Evolutionary conservation across 1,140 invertebrate species (phyloP).

Genomic region (Diorhabda elongata): DNA sequence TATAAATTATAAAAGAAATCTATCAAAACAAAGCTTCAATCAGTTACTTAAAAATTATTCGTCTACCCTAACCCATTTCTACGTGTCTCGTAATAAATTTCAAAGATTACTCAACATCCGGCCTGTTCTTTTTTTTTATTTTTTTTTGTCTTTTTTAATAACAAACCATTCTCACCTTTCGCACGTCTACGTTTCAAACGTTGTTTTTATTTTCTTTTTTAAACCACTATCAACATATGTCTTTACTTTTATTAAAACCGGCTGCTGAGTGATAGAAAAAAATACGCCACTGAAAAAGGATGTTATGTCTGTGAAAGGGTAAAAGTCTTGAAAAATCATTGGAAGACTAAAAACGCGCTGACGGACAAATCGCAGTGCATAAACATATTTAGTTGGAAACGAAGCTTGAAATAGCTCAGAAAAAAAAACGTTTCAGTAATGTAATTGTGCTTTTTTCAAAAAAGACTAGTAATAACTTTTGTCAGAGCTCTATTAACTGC

Average conservation of each 20-base stretch:
- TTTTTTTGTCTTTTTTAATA: slow-evolving; percentile 1
- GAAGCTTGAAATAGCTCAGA: too few relatives aligned
- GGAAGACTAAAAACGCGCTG: slow-evolving; percentile 8
- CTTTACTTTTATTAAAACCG: slow-evolving; percentile 14
- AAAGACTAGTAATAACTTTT: too few relatives aligned
- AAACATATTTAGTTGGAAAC: background rate
- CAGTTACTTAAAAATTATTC: background rate
- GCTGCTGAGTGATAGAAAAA: slow-evolving; percentile 16
- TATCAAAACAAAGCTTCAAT: background rate
- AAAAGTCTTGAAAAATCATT: slow-evolving; percentile 12
- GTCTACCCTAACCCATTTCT: slow-evolving; percentile 5
- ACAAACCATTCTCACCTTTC: slow-evolving; percentile 22
- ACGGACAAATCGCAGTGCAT: slow-evolving; percentile 12
- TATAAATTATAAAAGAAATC: background rate
- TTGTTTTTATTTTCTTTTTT: slow-evolving; percentile 5
- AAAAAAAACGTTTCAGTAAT: too few relatives aligned
- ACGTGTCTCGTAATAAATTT: slow-evolving; percentile 16
- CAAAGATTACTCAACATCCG: slow-evolving; percentile 21
- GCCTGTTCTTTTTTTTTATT: slow-evolving; percentile 8
- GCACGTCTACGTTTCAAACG: slow-evolving; percentile 18
- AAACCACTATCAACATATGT: slow-evolving; percentile 11
- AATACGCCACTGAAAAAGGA: slow-evolving; percentile 16
- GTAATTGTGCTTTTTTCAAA: too few relatives aligned
- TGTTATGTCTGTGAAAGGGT: slow-evolving; percentile 22
- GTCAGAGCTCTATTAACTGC: too few relatives aligned